Evolutionary conservation across 2,113 vertebrate genomes (phyloP).

Genomic region (Spheniscus mendiculus): DNA sequence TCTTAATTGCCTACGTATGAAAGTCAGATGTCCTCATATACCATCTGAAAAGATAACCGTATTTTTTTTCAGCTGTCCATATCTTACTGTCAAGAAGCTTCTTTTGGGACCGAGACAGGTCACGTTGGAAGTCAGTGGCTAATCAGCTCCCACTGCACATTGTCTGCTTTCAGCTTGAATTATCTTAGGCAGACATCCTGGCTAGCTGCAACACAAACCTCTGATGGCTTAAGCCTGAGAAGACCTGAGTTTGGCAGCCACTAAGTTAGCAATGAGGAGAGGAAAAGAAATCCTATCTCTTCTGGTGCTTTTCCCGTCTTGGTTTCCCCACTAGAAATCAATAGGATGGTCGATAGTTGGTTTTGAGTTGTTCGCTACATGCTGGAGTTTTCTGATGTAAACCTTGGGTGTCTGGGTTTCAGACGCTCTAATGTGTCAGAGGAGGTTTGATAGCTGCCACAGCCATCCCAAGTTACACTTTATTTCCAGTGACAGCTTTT

Average conservation of each 20-base stretch:
- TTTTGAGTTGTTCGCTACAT: conserved; percentile 79
- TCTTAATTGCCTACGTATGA: neutral
- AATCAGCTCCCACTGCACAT: conserved; percentile 69
- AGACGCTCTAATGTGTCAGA: conserved; percentile 75
- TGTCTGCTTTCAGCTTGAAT: conserved; percentile 74
- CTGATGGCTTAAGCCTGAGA: conserved; percentile 66
- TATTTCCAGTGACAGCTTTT: conserved; percentile 76
- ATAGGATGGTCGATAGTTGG: conserved; percentile 82
- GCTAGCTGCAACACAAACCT: conserved; percentile 74
- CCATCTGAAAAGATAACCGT: conserved; percentile 17
- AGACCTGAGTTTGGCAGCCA: conserved; percentile 70
- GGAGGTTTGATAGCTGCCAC: conserved; percentile 70
- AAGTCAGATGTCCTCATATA: conserved; percentile 22
- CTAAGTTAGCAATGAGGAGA: conserved; percentile 61
- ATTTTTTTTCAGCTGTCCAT: conserved; percentile 21
- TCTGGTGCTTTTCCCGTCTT: conserved; percentile 75
- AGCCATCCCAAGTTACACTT: conserved; percentile 72
- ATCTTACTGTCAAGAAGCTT: conserved; percentile 60
- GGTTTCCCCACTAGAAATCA: conserved; percentile 79
- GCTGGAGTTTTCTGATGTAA: conserved; percentile 78
- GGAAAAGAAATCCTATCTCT: conserved; percentile 80
- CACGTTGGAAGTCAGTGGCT: conserved; percentile 71
- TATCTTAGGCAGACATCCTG: conserved; percentile 83
- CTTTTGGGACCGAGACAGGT: conserved; percentile 61
- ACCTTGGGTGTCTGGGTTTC: conserved; percentile 74